These are phyloP conservation scores for Montipora foliosa DNA, from an alignment of 64 coral and sea anemone species.

Conservation along the genomic window DNA sequence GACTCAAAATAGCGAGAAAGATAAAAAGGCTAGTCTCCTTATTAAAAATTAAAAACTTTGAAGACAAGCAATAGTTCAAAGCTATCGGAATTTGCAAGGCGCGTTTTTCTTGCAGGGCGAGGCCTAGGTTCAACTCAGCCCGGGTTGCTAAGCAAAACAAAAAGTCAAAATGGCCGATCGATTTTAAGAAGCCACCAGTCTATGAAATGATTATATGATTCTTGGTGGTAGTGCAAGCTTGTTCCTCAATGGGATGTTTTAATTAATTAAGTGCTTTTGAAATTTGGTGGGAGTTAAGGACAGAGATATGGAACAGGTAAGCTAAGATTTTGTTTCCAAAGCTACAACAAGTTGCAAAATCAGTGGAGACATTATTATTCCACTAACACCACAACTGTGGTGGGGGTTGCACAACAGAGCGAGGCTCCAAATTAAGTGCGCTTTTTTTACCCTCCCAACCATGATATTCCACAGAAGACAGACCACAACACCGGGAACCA, in stretches of 20 bases:
- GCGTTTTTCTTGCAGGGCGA: not conserved
- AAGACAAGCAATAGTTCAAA: not conserved
- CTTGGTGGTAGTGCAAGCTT: not conserved
- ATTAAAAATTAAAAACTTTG: conserved; percentile 24
- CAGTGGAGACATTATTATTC: no score
- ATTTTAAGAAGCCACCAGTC: no score
- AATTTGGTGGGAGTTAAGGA: not conserved
- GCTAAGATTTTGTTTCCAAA: not conserved
- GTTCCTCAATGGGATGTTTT: not conserved
- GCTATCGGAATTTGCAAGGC: not conserved
- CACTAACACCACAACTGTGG: no score
- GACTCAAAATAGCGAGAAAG: not conserved
- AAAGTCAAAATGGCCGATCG: not conserved
- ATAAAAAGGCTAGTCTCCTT: not conserved
- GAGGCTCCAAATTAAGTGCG: no score
- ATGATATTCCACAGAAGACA: no score
- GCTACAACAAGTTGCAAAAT: no score
- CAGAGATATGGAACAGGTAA: conserved; percentile 22
- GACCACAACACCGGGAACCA: no score
- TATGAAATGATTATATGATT: not conserved
- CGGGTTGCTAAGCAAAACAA: conserved; percentile 45
- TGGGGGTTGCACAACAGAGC: no score
- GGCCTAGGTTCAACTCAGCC: not conserved
- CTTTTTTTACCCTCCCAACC: no score
- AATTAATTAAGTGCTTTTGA: not conserved